These are phyloP conservation scores for Chaitophorus viminalis DNA, from an alignment of 2,888 invertebrate species.

Conservation along the genomic window DNA sequence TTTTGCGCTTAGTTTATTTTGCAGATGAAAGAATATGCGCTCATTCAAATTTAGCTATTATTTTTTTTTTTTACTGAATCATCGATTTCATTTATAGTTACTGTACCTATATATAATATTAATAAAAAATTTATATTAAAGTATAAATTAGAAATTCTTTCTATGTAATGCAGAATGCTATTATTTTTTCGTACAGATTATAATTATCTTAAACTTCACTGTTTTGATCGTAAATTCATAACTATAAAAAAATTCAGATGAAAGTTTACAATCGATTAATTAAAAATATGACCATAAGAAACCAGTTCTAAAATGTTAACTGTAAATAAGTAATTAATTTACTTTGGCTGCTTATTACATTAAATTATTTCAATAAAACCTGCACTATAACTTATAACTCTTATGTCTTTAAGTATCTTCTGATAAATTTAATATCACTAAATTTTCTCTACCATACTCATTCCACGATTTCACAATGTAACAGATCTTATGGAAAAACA, in stretches of 20 bases:
- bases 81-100: background rate
- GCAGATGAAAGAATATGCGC: background rate
- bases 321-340: too few relatives aligned
- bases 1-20: background rate
- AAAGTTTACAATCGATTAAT: background rate
- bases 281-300: too few relatives aligned
- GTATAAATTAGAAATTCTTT: background rate
- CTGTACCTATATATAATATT: background rate
- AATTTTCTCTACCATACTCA: too few relatives aligned
- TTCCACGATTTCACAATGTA: too few relatives aligned
- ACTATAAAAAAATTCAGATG: background rate
- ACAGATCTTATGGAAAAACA: too few relatives aligned
- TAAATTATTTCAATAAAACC: too few relatives aligned
- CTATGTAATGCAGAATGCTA: background rate
- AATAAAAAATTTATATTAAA: background rate
- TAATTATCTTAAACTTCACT: too few relatives aligned
- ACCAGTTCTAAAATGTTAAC: too few relatives aligned
- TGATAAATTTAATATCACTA: too few relatives aligned
- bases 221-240: background rate
- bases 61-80: background rate
- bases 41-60: background rate
- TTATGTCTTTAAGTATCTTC: too few relatives aligned
- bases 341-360: too few relatives aligned
- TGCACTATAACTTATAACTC: too few relatives aligned
- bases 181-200: background rate